Evolutionary conservation across 1,140 invertebrate genomes (phyloP), one percentile per base, ranked within the genome.

Genomic region (Philaenus spumarius): DNA sequence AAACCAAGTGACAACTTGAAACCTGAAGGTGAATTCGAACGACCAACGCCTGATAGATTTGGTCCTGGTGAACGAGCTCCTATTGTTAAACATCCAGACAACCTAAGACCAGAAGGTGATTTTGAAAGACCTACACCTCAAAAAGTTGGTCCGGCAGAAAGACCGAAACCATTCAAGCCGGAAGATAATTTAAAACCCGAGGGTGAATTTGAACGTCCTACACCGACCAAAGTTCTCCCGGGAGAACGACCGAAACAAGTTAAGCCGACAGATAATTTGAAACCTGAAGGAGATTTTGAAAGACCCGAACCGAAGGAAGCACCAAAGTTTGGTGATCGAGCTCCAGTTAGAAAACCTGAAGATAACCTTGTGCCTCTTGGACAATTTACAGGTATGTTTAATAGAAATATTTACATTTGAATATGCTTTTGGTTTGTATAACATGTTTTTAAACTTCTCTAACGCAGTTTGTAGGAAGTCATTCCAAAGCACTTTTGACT

Each of bases 281-380:
- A 71, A 64, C 73, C 77, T 24, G 77, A 84, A 70, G 84, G 84
- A 9, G 78, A 84, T 9, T 85, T 87, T 64, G 78, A 81, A 55
- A 66, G 71, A 23, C 71, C 73, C n/a, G 43, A 65, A 34, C 73
- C 70, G 69, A 71, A 70, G 23, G 74, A 77, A 54, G 67, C 76
- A 74, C 67, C 68, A 77, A 66, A 51, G 12, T n/a, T n/a, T n/a
- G n/a, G n/a, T n/a, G n/a, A n/a, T n/a, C n/a, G n/a, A n/a, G n/a
- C n/a, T n/a, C 19, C 67, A 62, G 67, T 69, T 9, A 71, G 70
- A 24, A 73, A 65, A 17, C 70, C 68, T 3, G 69, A 70, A 0
- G 72, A 70, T 48, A 74, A 70, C 58, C 58, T 76, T 34, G 64
- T 63, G 46, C 63, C 67, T 40, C 70, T 71, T 61, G 74, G 74